Evolutionary conservation across 2,113 vertebrate species (phyloP).

Genomic region (Cephalopholis sonnerati): DNA sequence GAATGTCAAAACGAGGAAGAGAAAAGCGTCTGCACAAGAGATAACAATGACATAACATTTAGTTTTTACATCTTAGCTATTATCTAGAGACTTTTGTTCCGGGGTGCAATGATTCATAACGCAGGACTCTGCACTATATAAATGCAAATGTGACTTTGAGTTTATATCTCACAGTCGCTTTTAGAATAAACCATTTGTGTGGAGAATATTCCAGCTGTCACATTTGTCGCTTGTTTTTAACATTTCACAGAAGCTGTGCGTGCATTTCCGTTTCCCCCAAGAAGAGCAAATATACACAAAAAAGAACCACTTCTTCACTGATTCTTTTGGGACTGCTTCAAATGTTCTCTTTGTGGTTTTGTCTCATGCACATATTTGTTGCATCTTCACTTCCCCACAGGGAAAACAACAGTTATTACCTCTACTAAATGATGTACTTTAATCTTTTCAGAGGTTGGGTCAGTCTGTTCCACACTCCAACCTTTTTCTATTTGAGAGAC

Average conservation of each 20-base stretch:
- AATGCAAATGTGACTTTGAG: conserved; percentile 8
- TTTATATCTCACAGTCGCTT: background rate
- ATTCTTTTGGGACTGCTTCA: background rate
- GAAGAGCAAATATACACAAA: background rate
- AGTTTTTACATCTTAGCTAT: conserved; percentile 21
- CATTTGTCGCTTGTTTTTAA: background rate
- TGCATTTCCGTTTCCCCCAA: background rate
- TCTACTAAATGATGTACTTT: background rate
- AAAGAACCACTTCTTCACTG: too few relatives aligned
- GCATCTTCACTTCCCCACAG: background rate
- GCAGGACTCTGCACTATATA: background rate
- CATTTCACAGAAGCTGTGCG: background rate
- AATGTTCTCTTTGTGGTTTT: background rate
- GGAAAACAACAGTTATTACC: background rate
- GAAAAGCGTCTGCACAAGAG: conserved; percentile 38
- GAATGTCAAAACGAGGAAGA: conserved; percentile 36
- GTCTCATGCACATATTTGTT: background rate
- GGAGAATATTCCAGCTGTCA: conserved; percentile 5
- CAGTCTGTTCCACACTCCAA: background rate
- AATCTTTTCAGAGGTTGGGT: background rate
- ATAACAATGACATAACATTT: conserved; percentile 36
- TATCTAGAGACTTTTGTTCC: conserved; percentile 29
- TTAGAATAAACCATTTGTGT: background rate
- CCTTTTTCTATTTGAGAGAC: background rate
- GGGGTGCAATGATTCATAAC: conserved; percentile 12